Evolutionary conservation across 2,888 invertebrate genomes (phyloP), one percentile per base, ranked within the genome.

Genomic region (Argynnis bischoffii): DNA sequence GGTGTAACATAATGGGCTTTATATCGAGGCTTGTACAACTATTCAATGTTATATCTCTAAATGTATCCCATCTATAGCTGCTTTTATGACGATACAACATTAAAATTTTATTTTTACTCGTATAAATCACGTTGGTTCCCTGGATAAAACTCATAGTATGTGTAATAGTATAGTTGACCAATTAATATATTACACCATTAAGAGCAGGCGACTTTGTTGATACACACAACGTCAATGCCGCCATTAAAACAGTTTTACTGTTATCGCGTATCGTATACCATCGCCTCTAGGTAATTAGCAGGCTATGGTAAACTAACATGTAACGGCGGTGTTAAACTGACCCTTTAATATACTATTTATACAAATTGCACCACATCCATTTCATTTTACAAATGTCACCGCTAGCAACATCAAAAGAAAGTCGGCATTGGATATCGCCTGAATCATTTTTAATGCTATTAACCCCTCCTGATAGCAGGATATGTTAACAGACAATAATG

Each of bases 181-280:
- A 69, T 67, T 70, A 70, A 70, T 72, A 59, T 68, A 68, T 61
- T 73, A 77, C 74, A 77, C 85, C 82, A 89, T 90, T 89, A 88
- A 83, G 81, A 81, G 81, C 84, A 81, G 79, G 80, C 81, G 82
- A 84, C 86, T 79, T 80, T 85, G 86, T 89, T 87, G 86, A 88
- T 87, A 85, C 85, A 83, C 80, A 79, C 79, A 80, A 79, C 84
- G 85, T 82, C 80, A 81, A 76, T 75, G 72, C 76, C 64, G 79
- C 85, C 86, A 88, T 90, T 89, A 91, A 79, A 80, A 77, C 78
- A 85, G 84, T 89, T 91, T 92, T 90, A 92, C 87, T 90, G 88
- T 90, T 91, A 90, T 91, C 86, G 86, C 83, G 79, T 85, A 89
- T 89, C 85, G 89, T 88, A 87, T 70, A 75, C 64, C 68, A 78